Evolutionary conservation across 2,888 invertebrate species (phyloP), one percentile per base, ranked within the genome.

Genomic region (Sminthurinus aureus): DNA sequence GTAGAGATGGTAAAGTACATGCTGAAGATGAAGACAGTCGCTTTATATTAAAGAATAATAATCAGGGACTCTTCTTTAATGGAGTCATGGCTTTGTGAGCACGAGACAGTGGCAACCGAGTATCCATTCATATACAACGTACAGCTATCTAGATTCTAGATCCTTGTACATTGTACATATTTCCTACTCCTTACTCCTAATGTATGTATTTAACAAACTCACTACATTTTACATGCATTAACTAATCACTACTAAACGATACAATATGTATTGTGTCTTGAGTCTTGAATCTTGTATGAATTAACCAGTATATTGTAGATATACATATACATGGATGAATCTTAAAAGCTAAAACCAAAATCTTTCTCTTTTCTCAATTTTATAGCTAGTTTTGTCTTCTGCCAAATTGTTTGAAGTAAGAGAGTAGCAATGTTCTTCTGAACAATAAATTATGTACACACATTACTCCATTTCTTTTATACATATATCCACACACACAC

Each of bases 61-160:
- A 81, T 81, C 81, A 81, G 74, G n/a, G 81, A 81, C 64, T 81
- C 75, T 81, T 38, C 64, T 80, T 79, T 85, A 85, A 85, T 83
- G 85, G 85, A 85, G 85, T 85, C 83, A 85, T 82, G 85, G 82
- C 81, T 71, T 85, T 83, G 50, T 84, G 85, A 85, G 85, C 85
- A 85, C 83, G 78, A 83, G 81, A 50, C 38, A 51, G 75, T 51
- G n/a, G 18, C 75, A 38, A 50, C 71, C 69, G 51, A 69, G 50
- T 20, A 67, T 69, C 79, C 38, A 51, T 69, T 12, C 38, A 38
- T 38, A 6, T 6, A 38, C 20, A 67, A 22, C 8, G 67, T 20
- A n/a, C 67, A 67, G 9, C 71, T 24, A 58, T 52, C 76, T 76
- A 20, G 52, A n/a, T n/a, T n/a, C n/a, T n/a, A n/a, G n/a, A n/a